phyloP scores from a whole-genome alignment of 2,888 invertebrate genomes.

The Tinea semifulvella region DNA sequence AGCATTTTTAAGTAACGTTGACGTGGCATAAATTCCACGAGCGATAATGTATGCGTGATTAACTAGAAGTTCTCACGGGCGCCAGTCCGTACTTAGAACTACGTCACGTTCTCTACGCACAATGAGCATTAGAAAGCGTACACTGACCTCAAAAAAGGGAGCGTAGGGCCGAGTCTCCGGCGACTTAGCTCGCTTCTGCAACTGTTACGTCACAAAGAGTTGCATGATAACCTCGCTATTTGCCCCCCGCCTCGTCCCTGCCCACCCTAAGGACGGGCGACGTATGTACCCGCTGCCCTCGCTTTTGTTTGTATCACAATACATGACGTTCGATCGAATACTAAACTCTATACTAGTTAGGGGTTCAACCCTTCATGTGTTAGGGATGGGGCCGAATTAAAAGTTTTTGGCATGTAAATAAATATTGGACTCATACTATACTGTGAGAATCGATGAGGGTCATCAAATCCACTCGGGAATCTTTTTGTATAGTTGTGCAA shows the following conservation, averaged over 20 bases:
- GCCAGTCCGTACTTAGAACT: slow-evolving; percentile 36
- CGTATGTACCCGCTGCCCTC: slow-evolving; percentile 28
- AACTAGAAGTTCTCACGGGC: slow-evolving; percentile 51
- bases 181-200: slow-evolving; percentile 32
- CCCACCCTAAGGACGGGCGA: neutral
- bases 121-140: slow-evolving; percentile 61
- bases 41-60: slow-evolving; percentile 29
- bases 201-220: slow-evolving; percentile 43
- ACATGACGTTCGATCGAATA: slow-evolving; percentile 9
- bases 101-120: slow-evolving; percentile 42
- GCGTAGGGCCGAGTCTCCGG: slow-evolving; percentile 35
- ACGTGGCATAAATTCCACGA: slow-evolving; percentile 9
- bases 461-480: slow-evolving; percentile 55
- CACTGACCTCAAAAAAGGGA: slow-evolving; percentile 60
- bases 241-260: neutral
- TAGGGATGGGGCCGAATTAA: slow-evolving; percentile 57
- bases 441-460: slow-evolving; percentile 47
- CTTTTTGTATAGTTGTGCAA: slow-evolving; percentile 21
- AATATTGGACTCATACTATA: slow-evolving; percentile 60
- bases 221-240: slow-evolving; percentile 26
- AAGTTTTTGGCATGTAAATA: slow-evolving; percentile 62
- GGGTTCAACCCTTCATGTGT: slow-evolving; percentile 59
- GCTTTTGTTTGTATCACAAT: slow-evolving; percentile 20
- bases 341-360: slow-evolving; percentile 34
- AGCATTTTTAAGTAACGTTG: neutral